Evolutionary conservation across 2,888 invertebrate species (phyloP).

Genomic region (Candidula unifasciata): DNA sequence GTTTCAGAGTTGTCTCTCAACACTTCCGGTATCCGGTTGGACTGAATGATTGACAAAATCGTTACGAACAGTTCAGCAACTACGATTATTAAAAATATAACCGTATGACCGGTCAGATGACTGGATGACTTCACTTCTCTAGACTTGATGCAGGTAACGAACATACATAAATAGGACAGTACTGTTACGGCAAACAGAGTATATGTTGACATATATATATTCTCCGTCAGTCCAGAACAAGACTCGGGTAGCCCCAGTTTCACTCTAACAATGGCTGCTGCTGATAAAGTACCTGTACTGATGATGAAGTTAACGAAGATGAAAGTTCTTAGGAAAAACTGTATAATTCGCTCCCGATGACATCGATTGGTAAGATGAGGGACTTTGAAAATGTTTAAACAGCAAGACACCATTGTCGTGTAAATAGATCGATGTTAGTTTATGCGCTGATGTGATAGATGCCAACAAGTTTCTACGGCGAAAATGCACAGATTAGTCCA

Average conservation of each 20-base stretch:
- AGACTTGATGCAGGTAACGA: not conserved
- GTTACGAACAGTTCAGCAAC: not conserved
- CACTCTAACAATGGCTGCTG: not conserved
- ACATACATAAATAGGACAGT: not conserved
- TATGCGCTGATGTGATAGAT: no score
- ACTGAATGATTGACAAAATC: not conserved
- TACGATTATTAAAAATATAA: not conserved
- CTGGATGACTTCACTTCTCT: not conserved
- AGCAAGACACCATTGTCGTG: conserved; percentile 64
- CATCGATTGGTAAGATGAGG: not conserved
- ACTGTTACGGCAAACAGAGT: not conserved
- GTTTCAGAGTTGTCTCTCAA: not conserved
- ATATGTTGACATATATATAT: not conserved
- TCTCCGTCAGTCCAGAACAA: not conserved
- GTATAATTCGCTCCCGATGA: not conserved
- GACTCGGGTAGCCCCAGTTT: not conserved
- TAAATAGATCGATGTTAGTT: conserved; percentile 80
- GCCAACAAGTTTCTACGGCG: no score
- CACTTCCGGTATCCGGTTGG: not conserved
- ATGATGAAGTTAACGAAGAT: not conserved
- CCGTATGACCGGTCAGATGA: not conserved
- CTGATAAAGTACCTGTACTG: not conserved
- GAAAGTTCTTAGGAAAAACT: not conserved
- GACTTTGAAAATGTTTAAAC: not conserved
- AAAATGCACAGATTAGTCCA: no score